Conservation (phyloP, 2,797 vertebrate species). For the Amblyopsis hoosieri region DNA sequence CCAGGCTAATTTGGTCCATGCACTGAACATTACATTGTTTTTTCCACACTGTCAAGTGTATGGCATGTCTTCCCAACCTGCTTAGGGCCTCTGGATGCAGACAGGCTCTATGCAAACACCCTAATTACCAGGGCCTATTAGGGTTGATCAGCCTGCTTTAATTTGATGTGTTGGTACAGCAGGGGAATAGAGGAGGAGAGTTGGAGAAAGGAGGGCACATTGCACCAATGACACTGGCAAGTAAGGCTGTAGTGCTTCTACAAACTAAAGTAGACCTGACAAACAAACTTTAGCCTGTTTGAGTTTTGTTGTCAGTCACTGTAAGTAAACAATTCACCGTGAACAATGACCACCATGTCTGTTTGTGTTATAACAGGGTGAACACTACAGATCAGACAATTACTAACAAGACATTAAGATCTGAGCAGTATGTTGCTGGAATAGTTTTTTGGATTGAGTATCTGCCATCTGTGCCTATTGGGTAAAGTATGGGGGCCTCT, state of each 20-base stretch:
- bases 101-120: slow-evolving; percentile 75
- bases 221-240: slow-evolving; percentile 61
- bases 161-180: slow-evolving; percentile 65
- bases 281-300: slow-evolving; percentile 66
- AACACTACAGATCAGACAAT: slow-evolving; percentile 43
- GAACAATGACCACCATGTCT: slow-evolving; percentile 15
- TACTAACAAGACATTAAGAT: slow-evolving; percentile 34
- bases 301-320: slow-evolving; percentile 52
- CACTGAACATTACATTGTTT: slow-evolving; percentile 73
- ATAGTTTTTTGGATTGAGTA: slow-evolving; percentile 24
- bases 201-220: slow-evolving; percentile 45
- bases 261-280: slow-evolving; percentile 68
- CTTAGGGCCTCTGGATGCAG: slow-evolving; percentile 69
- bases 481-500: slow-evolving; percentile 1
- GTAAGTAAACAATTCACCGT: slow-evolving; percentile 45
- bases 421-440: slow-evolving; percentile 17
- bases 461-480: slow-evolving; percentile 15
- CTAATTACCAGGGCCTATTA: slow-evolving; percentile 81
- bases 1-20: slow-evolving; percentile 77
- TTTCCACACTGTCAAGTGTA: slow-evolving; percentile 78
- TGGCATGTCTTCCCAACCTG: slow-evolving; percentile 75
- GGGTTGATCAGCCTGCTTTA: slow-evolving; percentile 75
- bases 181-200: slow-evolving; percentile 37
- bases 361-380: slow-evolving; percentile 41
- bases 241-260: slow-evolving; percentile 55